Evolutionary conservation across 2,797 vertebrate genomes (phyloP).

Genomic region (Melanotaenia nigrans): DNA sequence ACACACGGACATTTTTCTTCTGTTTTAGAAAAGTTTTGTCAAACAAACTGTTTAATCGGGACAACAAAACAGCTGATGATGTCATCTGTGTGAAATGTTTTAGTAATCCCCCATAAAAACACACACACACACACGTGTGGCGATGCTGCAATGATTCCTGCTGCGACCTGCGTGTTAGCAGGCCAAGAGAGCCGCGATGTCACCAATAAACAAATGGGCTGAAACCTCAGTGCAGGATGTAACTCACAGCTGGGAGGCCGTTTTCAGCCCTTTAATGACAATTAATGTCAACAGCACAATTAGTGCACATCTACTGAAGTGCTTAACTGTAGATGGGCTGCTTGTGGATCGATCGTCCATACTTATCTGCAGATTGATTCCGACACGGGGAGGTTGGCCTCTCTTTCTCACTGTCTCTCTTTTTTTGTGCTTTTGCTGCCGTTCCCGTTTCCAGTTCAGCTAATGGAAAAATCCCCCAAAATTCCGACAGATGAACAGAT

Average conservation of each 20-base stretch:
- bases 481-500: conserved; percentile 11
- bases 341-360: conserved; percentile 75
- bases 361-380: conserved; percentile 83
- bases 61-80: conserved; percentile 57
- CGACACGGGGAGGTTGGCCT: conserved; percentile 52
- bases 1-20: conserved; percentile 24
- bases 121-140: background rate
- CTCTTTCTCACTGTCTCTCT: conserved; percentile 49
- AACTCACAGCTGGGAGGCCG: conserved; percentile 69
- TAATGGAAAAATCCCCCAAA: conserved; percentile 9
- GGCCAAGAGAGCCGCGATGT: conserved; percentile 58
- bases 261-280: conserved; percentile 83
- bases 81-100: conserved; percentile 48
- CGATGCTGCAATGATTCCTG: conserved; percentile 54
- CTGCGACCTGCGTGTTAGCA: conserved; percentile 33
- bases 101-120: conserved; percentile 16
- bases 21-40: conserved; percentile 33
- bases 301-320: conserved; percentile 79
- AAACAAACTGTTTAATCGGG: conserved; percentile 47
- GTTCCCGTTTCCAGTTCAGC: conserved; percentile 9
- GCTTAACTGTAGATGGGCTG: conserved; percentile 76
- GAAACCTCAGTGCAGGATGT: conserved; percentile 59
- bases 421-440: conserved; percentile 30
- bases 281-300: conserved; percentile 86
- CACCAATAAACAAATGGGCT: conserved; percentile 79